Conservation (phyloP, 2,888 invertebrate genomes). For the Sinodicranocentrus sp. region DNA sequence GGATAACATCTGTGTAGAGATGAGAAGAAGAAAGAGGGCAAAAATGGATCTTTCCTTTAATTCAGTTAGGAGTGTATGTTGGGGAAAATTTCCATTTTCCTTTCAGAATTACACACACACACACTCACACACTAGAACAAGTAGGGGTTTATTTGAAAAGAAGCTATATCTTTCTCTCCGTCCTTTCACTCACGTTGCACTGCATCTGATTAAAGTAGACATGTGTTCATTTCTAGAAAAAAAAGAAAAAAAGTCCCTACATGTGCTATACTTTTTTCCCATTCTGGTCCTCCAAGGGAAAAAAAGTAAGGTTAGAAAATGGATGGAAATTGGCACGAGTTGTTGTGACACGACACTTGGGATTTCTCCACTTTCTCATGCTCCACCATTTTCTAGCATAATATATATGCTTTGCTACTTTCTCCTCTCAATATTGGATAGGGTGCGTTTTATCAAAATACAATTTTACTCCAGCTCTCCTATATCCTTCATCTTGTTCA, state of each 20-base stretch:
- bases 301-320: background rate
- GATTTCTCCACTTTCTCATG: conserved; percentile 12
- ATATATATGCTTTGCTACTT: background rate
- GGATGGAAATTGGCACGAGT: conserved; percentile 15
- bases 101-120: no score
- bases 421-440: background rate
- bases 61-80: no score
- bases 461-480: background rate
- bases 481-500: no score
- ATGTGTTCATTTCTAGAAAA: background rate
- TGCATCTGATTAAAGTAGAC: background rate
- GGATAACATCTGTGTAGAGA: no score
- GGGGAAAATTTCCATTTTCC: no score
- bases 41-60: no score
- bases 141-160: no score
- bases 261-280: background rate
- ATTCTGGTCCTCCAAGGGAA: background rate
- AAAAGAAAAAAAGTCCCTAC: background rate
- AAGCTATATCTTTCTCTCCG: no score
- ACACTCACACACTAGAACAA: no score
- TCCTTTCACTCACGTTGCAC: background rate
- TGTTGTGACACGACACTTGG: conserved; percentile 26
- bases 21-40: no score
- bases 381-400: background rate
- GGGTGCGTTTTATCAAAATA: no score